Evolutionary conservation across 2,797 vertebrate genomes (phyloP).

Genomic region (Percopsis omiscomaycus): DNA sequence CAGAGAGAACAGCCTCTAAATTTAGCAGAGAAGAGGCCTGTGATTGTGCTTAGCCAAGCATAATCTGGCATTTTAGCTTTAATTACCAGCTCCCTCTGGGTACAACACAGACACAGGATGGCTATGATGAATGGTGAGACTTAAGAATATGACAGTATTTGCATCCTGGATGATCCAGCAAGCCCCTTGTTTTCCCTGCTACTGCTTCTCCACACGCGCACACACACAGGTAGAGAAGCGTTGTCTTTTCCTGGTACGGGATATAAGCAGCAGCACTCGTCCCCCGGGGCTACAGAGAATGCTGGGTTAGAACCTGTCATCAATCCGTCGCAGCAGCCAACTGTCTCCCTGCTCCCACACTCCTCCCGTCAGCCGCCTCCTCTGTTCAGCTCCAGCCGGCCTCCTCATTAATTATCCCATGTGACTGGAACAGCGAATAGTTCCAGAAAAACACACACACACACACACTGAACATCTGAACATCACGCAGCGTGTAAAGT

Average conservation of each 20-base stretch:
- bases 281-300: constrained; percentile 11
- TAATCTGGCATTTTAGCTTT: constrained; percentile 67
- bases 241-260: constrained; percentile 4
- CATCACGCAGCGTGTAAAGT: constrained; percentile 15
- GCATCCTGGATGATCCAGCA: constrained; percentile 26
- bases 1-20: constrained; percentile 58
- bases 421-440: constrained; percentile 1
- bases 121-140: constrained; percentile 61
- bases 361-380: background rate
- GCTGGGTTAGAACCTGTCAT: constrained; percentile 15
- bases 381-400: background rate
- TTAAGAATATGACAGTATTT: constrained; percentile 48
- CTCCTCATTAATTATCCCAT: constrained; percentile 20
- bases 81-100: constrained; percentile 60
- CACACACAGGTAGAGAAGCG: background rate
- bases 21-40: constrained; percentile 54
- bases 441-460: constrained; percentile 1
- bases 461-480: background rate
- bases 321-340: constrained; percentile 4
- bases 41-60: constrained; percentile 68
- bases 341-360: background rate
- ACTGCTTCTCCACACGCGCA: background rate
- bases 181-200: background rate
- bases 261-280: constrained; percentile 11
- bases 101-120: constrained; percentile 37